Base-by-base conservation (phyloP, 2,797 vertebrate species). In the Muscicapa striata region DNA sequence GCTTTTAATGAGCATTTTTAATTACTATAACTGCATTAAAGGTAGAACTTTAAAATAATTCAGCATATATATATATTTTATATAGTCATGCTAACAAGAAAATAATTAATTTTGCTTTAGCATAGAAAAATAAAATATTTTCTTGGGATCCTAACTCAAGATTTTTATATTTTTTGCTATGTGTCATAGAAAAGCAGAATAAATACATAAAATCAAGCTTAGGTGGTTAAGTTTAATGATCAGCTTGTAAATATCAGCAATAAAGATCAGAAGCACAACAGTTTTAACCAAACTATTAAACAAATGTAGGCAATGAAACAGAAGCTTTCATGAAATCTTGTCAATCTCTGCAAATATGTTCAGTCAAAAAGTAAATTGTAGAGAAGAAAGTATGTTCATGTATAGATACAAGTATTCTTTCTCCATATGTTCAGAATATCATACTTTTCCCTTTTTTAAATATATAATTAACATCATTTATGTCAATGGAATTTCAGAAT, bases 1-100 rank as follows among this genome's bases (percentile, higher is more conserved):
- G 67, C 43, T 90, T 91, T 63, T 91, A 96, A 93, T 67, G 54
- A 86, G 83, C 55, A 84, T 89, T 66, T 92, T 83, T 11, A 89
- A 88, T 92, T 73, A 46, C 30, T 63, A 22, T 46, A 66, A 76
- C 80, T 93, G 20, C 57, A 90, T 91, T 84, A 93, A 88, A 89
- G 38, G n/a, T 20, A 90, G 46, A 89, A 88, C 32, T 92, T 94
- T 64, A 87, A 87, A 94, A 85, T 76, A 90, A 79, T 80, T 54
- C 63, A 82, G 30, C 27, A 52, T 68, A 51, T 51, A 13, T 29
- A 13, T 45, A 68, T 34, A n/a, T 43, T 38, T 10, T n/a, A 10
- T 24, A 59, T 54, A 48, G 43, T 57, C 49, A 54, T 40, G 36
- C 30, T 89, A 80, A 70, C 6, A 87, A 55, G 46, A 66, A n/a